phyloP scores from a whole-genome alignment of 1,140 invertebrate species.

The Manduca sexta region DNA sequence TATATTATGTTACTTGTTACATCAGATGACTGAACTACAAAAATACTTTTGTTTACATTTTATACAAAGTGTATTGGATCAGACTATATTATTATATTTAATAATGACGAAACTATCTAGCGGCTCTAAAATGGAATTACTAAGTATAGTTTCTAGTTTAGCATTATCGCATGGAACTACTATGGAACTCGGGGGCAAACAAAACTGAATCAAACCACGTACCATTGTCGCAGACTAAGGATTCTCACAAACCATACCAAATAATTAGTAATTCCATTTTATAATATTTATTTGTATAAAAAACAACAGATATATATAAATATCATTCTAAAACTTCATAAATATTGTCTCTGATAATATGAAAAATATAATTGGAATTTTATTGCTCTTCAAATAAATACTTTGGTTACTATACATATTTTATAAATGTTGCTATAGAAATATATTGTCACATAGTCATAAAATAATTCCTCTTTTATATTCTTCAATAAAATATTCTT shows the following conservation, averaged over 20 bases:
- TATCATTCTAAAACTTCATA: conserved; percentile 1
- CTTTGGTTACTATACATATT: too few relatives aligned
- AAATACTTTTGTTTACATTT: too few relatives aligned
- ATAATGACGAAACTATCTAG: too few relatives aligned
- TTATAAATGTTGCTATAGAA: too few relatives aligned
- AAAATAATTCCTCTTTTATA: too few relatives aligned
- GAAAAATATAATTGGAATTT: neutral
- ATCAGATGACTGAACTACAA: too few relatives aligned
- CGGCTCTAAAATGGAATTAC: conserved; percentile 19
- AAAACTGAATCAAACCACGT: conserved; percentile 19
- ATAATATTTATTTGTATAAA: conserved; percentile 13
- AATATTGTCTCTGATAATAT: neutral
- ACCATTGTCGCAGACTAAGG: conserved; percentile 21
- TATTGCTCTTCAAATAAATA: too few relatives aligned
- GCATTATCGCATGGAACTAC: conserved; percentile 7
- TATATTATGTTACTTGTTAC: too few relatives aligned
- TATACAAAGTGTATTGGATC: too few relatives aligned
- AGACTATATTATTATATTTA: too few relatives aligned
- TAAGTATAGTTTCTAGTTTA: conserved; percentile 7
- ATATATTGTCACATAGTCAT: too few relatives aligned
- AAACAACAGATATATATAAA: conserved; percentile 7
- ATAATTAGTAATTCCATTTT: conserved; percentile 61
- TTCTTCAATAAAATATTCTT: too few relatives aligned
- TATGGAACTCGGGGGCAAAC: conserved; percentile 16
- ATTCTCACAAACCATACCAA: conserved; percentile 4